Conservation (phyloP, 2,797 vertebrate species). For the Gymnodraco acuticeps region DNA sequence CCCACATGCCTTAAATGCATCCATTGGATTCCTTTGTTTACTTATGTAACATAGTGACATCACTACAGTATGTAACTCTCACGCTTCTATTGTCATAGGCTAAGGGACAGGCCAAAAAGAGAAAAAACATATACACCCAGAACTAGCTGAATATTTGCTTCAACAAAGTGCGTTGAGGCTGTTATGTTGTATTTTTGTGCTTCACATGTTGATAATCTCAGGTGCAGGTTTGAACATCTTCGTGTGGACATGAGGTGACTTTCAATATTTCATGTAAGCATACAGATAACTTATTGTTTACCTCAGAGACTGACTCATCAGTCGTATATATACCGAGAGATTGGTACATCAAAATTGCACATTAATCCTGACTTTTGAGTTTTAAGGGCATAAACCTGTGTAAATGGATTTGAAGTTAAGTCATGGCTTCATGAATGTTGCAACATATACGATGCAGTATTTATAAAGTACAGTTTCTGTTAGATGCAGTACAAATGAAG, state of each 20-base stretch:
- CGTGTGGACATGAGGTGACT: neutral
- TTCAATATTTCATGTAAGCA: neutral
- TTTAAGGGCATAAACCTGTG: neutral
- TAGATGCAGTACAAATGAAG: too few relatives aligned
- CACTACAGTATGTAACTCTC: too few relatives aligned
- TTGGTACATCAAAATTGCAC: neutral
- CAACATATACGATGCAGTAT: neutral
- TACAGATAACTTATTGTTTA: neutral
- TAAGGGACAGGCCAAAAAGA: neutral
- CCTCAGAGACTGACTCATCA: neutral
- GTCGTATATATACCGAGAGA: neutral
- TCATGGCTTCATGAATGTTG: neutral
- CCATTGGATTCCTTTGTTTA: too few relatives aligned
- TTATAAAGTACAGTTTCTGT: neutral
- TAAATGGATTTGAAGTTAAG: neutral
- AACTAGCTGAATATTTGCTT: neutral
- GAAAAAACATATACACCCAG: neutral
- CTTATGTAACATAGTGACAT: too few relatives aligned
- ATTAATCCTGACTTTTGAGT: neutral
- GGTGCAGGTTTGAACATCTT: neutral
- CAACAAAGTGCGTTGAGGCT: neutral
- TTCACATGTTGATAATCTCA: neutral
- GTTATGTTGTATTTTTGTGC: neutral
- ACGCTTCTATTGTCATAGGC: too few relatives aligned
- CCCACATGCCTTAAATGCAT: too few relatives aligned